These are phyloP conservation scores for Cavia porcellus DNA, from an alignment of 2,113 vertebrate species.

Conservation along the genomic window DNA sequence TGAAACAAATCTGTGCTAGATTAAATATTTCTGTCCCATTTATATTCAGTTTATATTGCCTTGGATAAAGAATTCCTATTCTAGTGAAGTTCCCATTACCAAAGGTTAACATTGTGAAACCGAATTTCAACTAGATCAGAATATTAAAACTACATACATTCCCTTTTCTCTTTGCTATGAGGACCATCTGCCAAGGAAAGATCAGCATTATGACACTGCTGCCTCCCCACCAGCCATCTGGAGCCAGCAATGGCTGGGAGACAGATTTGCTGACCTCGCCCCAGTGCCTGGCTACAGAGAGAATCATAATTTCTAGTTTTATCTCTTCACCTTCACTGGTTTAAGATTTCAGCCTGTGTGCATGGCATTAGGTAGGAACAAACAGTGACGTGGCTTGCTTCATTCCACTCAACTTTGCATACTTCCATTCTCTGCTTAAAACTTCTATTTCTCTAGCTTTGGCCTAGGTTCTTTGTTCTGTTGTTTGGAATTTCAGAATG, in stretches of 20 bases:
- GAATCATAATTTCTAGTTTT: background rate
- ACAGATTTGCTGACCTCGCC: background rate
- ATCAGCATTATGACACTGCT: background rate
- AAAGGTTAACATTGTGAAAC: conserved; percentile 30
- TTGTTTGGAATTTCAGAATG: conserved; percentile 12
- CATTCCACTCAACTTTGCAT: conserved; percentile 6
- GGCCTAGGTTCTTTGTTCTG: background rate
- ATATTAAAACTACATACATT: background rate
- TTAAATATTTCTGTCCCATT: background rate
- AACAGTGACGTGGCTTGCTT: background rate
- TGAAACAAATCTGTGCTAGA: background rate
- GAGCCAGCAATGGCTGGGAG: background rate
- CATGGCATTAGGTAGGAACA: background rate
- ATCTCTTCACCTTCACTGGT: background rate
- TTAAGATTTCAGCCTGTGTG: background rate
- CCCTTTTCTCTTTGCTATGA: background rate
- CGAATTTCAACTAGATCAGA: background rate
- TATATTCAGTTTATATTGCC: background rate
- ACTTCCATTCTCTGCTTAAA: conserved; percentile 22
- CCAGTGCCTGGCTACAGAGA: background rate
- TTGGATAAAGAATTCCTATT: background rate
- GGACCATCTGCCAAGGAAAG: background rate
- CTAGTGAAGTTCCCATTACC: background rate
- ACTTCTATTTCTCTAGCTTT: background rate
- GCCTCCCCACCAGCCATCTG: background rate